A percentile compares a stretch with the other conserved stretches of the same genome.
Conservation (phyloP, 1,140 invertebrate species). For the Panulirus ornatus region DNA sequence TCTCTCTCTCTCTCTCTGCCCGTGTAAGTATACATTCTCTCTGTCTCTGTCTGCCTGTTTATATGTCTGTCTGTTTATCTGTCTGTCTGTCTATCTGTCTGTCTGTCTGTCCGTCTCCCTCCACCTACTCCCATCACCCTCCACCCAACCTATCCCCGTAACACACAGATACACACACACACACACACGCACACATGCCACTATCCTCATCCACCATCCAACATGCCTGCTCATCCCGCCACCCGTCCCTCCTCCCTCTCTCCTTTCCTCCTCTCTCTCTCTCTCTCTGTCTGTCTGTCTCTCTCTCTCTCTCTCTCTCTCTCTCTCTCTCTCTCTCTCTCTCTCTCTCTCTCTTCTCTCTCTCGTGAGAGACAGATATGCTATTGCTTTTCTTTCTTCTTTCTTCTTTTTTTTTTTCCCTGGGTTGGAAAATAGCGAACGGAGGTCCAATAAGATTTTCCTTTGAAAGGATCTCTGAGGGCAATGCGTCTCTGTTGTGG, state of each 20-base stretch:
- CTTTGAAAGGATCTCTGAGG: neutral
- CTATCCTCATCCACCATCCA: neutral
- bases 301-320: constrained; percentile 7
- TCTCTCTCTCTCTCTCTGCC: no score
- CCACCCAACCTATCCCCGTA: neutral
- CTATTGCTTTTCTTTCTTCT: neutral
- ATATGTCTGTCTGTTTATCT: no score
- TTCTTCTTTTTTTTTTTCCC: neutral
- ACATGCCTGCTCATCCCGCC: neutral
- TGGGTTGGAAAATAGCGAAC: neutral
- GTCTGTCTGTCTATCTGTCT: no score
- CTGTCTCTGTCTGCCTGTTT: no score
- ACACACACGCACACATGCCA: neutral
- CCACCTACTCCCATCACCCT: neutral
- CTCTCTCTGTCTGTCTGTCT: neutral
- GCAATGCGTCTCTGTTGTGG: no score
- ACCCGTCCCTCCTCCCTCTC: neutral
- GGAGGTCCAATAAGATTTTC: neutral
- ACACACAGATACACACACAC: neutral
- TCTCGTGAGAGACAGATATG: neutral
- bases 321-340: constrained; percentile 7
- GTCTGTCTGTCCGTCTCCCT: no score
- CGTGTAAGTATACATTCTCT: no score
- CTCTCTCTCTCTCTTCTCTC: neutral
- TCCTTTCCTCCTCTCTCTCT: neutral